phyloP scores from a whole-genome alignment of 2,113 vertebrate species.

The Pelvicachromis taeniatus region DNA sequence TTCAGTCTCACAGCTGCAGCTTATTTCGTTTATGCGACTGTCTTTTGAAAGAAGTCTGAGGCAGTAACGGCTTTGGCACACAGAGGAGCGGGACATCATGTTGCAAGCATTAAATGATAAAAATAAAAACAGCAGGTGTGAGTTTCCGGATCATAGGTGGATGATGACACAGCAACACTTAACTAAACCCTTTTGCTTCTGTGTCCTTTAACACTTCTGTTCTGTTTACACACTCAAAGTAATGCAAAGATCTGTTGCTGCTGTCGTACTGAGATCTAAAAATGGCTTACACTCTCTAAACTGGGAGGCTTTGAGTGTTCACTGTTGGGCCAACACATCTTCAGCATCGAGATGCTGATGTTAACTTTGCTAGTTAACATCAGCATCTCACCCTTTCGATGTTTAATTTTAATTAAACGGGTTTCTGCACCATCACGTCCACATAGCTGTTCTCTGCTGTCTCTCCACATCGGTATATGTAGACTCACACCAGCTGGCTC shows the following conservation, averaged over 20 bases:
- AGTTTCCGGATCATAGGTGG: neutral
- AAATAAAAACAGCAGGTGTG: neutral
- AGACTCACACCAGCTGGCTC: constrained; percentile 79
- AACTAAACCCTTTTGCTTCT: neutral
- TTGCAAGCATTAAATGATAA: neutral
- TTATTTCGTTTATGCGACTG: neutral
- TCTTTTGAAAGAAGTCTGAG: neutral
- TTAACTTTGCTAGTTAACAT: neutral
- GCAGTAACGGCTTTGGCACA: neutral
- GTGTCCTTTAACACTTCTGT: neutral
- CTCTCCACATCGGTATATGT: neutral
- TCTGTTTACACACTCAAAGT: neutral
- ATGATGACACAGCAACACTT: neutral
- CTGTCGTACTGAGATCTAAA: neutral
- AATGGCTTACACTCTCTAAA: neutral
- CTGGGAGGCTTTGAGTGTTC: neutral
- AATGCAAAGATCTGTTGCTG: neutral
- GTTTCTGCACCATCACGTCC: neutral
- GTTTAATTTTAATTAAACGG: neutral
- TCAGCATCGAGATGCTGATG: neutral
- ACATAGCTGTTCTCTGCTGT: neutral
- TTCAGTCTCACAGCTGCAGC: neutral
- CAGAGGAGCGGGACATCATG: neutral
- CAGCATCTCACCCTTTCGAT: neutral
- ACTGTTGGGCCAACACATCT: neutral